Percentiles rank a stretch among this genome's conserved stretches.
phyloP scores from a whole-genome alignment of 2,113 vertebrate species.

The Sander vitreus region DNA sequence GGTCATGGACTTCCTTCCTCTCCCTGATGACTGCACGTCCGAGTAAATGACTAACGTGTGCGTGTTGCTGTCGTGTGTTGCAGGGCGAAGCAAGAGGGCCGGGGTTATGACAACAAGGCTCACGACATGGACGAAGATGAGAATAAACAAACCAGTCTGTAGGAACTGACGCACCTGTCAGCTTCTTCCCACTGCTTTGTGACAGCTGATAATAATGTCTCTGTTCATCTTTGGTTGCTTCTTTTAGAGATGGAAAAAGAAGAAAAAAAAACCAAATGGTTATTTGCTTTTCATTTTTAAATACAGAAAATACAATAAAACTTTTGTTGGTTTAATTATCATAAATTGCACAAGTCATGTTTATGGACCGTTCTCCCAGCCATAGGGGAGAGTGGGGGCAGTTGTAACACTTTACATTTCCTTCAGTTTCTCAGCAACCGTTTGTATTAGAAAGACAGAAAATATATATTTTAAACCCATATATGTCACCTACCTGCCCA shows the following conservation, averaged over 20 bases:
- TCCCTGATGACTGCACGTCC: not conserved
- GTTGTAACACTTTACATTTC: no score
- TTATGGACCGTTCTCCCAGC: not conserved
- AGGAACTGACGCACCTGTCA: not conserved
- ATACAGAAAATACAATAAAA: not conserved
- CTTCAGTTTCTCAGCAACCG: no score
- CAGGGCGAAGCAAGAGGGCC: not conserved
- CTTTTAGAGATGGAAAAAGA: not conserved
- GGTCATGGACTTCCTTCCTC: not conserved
- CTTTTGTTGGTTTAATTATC: not conserved
- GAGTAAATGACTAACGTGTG: not conserved
- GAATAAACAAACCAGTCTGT: slow-evolving; percentile 27
- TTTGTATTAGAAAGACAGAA: no score
- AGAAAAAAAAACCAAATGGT: not conserved
- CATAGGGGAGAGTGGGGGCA: no score
- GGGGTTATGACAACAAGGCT: slow-evolving; percentile 1
- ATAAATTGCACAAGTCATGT: not conserved
- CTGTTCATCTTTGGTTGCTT: not conserved
- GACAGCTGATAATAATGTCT: not conserved
- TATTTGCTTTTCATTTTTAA: not conserved
- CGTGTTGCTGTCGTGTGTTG: slow-evolving; percentile 7
- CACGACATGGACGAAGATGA: not conserved
- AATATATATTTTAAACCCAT: no score
- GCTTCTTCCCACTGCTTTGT: no score
- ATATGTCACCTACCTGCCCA: no score